Conservation (phyloP, 2,888 invertebrate genomes). For the Cheilosia vernalis region DNA sequence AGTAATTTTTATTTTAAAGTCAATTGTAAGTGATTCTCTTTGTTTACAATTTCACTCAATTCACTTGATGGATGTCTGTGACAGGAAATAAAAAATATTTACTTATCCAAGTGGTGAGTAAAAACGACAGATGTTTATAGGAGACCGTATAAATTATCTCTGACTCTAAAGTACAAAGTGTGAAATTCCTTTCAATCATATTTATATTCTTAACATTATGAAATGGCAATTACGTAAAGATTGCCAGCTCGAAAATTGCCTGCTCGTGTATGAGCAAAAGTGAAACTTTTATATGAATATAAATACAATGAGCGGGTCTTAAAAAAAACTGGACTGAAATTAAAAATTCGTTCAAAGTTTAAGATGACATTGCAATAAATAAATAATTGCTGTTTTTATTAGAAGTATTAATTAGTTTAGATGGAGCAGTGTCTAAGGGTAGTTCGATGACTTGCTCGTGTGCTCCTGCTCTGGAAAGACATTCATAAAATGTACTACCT, state of each 20-base stretch:
- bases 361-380: no score
- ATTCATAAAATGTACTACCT: no score
- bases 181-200: not conserved
- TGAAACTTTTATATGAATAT: not conserved
- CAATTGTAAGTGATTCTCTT: not conserved
- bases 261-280: slow-evolving; percentile 1
- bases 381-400: no score
- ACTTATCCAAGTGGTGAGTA: slow-evolving; percentile 16
- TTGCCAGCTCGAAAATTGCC: not conserved
- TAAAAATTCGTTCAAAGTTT: no score
- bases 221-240: not conserved
- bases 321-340: not conserved
- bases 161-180: not conserved
- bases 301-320: not conserved
- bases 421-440: no score
- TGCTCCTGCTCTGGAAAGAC: no score
- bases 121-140: not conserved
- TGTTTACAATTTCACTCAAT: not conserved
- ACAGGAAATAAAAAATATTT: not conserved
- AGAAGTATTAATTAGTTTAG: no score
- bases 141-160: no score
- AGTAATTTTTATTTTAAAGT: not conserved
- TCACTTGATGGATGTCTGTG: slow-evolving; percentile 6
- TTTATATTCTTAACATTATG: not conserved
- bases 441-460: no score